Conservation (phyloP, 2,888 invertebrate genomes). For the Abrostola tripartita region DNA sequence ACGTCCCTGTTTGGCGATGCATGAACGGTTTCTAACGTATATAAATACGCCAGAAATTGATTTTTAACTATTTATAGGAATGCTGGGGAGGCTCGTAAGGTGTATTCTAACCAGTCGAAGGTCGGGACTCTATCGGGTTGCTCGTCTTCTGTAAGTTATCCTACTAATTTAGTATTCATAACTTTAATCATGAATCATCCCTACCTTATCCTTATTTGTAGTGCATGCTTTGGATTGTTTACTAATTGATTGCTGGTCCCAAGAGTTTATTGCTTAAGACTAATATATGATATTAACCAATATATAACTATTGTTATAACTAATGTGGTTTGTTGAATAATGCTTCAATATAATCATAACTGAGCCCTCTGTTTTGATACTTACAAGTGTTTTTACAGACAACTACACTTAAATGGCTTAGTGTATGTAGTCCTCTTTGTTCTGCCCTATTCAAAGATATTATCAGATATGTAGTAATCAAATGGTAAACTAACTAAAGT, state of each 20-base stretch:
- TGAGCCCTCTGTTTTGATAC: too few relatives aligned
- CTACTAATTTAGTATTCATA: conserved; percentile 45
- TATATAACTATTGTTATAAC: conserved; percentile 8
- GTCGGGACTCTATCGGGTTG: conserved; percentile 91
- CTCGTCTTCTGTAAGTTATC: conserved; percentile 90
- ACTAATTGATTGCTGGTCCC: conserved; percentile 48
- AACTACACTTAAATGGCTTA: too few relatives aligned
- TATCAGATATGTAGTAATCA: too few relatives aligned
- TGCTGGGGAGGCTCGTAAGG: conserved; percentile 86
- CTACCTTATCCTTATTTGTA: conserved; percentile 50
- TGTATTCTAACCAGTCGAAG: conserved; percentile 88
- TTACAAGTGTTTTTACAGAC: too few relatives aligned
- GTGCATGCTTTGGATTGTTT: conserved; percentile 57
- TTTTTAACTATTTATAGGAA: conserved; percentile 88
- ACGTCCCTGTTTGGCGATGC: conserved; percentile 77
- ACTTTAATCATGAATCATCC: conserved; percentile 56
- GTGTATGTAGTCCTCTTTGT: too few relatives aligned
- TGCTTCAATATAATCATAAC: not conserved
- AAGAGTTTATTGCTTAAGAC: conserved; percentile 33
- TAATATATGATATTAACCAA: conserved; percentile 16
- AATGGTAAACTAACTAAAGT: not conserved
- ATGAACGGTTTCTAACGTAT: conserved; percentile 72
- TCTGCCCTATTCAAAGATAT: too few relatives aligned
- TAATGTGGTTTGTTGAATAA: conserved; percentile 9
- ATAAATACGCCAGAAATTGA: conserved; percentile 81